Evolutionary conservation across 2,888 invertebrate genomes (phyloP).

Genomic region (Megaustenia siamemsis): DNA sequence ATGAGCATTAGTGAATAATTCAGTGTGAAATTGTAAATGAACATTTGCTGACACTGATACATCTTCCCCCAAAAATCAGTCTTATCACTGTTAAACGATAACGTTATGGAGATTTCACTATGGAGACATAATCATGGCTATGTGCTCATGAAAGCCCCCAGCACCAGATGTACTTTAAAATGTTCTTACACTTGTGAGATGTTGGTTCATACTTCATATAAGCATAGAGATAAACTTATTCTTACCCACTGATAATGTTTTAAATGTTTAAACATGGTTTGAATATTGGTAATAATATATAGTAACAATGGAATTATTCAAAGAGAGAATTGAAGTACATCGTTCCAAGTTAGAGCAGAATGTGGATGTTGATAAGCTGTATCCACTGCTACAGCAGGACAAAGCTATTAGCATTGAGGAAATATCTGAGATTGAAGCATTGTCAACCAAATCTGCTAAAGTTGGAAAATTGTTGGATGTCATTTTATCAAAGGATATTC

Average conservation of each 20-base stretch:
- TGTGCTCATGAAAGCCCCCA: background rate
- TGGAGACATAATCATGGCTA: background rate
- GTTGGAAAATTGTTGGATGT: constrained; percentile 71
- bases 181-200: background rate
- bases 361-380: constrained; percentile 57
- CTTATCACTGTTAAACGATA: background rate
- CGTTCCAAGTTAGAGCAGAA: constrained; percentile 65
- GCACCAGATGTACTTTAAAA: background rate
- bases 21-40: too few relatives aligned
- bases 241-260: background rate
- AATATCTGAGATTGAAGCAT: constrained; percentile 67
- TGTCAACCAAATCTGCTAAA: constrained; percentile 64
- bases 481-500: constrained; percentile 66
- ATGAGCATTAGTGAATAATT: too few relatives aligned
- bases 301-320: constrained; percentile 68
- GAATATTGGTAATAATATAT: background rate
- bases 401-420: constrained; percentile 66
- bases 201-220: background rate
- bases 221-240: background rate
- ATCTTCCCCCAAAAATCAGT: too few relatives aligned
- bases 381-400: constrained; percentile 61
- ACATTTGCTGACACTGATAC: too few relatives aligned
- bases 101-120: background rate
- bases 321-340: constrained; percentile 70
- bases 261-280: background rate